These are phyloP conservation scores for Lacerta viridis DNA, from an alignment of 2,797 vertebrate species.

Conservation along the genomic window DNA sequence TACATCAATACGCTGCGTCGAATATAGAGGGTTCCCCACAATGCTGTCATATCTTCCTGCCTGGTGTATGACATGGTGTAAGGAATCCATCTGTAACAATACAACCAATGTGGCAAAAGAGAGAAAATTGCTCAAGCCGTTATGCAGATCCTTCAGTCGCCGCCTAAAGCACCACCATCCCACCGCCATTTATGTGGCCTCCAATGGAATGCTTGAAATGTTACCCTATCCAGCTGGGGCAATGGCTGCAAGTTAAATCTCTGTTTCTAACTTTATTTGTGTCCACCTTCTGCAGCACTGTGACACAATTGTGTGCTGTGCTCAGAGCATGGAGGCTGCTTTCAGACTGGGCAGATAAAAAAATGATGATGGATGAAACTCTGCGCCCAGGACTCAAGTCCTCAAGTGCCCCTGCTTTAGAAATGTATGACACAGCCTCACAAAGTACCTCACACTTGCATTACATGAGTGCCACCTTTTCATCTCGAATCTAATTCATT, in stretches of 20 bases:
- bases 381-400: neutral
- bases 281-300: neutral
- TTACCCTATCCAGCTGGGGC: neutral
- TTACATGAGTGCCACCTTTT: neutral
- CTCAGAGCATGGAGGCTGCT: neutral
- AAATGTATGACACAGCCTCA: neutral
- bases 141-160: neutral
- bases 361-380: neutral
- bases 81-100: slow-evolving; percentile 88
- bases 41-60: slow-evolving; percentile 90
- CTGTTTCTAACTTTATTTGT: neutral
- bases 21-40: slow-evolving; percentile 87
- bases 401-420: neutral
- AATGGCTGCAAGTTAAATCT: neutral
- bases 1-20: slow-evolving; percentile 88
- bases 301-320: neutral
- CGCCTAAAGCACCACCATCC: neutral
- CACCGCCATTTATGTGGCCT: neutral
- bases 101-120: slow-evolving; percentile 14
- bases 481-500: neutral
- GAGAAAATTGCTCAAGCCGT: neutral
- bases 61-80: slow-evolving; percentile 92
- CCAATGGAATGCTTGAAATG: neutral
- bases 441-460: neutral
- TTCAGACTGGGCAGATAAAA: neutral